Percentiles rank a stretch among this genome's conserved stretches.
phyloP scores from a whole-genome alignment of 2,888 invertebrate species.

The Aproaerema taeniolella region DNA sequence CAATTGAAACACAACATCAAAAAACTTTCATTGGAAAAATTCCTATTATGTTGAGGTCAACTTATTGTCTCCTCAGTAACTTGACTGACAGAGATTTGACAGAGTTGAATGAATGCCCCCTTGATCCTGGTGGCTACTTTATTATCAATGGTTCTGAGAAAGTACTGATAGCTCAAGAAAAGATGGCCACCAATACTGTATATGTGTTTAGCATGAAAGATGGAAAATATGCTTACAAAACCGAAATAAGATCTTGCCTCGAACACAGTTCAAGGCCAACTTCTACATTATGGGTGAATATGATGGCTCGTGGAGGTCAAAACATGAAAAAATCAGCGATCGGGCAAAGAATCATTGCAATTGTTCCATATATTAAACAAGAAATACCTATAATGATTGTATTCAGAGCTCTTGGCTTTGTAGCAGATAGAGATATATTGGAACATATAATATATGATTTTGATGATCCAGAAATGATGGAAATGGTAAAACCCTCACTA shows the following conservation, averaged over 20 bases:
- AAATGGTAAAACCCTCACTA: slow-evolving; percentile 99
- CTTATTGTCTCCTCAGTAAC: slow-evolving; percentile 96
- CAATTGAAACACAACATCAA: slow-evolving; percentile 88
- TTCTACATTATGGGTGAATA: slow-evolving; percentile 98
- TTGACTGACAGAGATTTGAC: slow-evolving; percentile 99
- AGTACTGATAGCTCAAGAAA: slow-evolving; percentile 98
- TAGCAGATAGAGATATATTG: slow-evolving; percentile 98
- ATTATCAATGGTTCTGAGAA: slow-evolving; percentile 99
- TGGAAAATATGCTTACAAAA: slow-evolving; percentile 98
- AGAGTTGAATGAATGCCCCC: slow-evolving; percentile 98
- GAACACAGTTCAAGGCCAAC: slow-evolving; percentile 92
- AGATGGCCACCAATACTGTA: slow-evolving; percentile 99
- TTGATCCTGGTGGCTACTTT: slow-evolving; percentile 99
- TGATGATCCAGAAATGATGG: slow-evolving; percentile 99
- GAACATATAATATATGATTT: slow-evolving; percentile 99
- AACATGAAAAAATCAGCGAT: slow-evolving; percentile 99
- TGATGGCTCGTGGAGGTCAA: slow-evolving; percentile 99
- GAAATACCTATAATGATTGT: slow-evolving; percentile 99
- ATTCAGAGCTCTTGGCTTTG: slow-evolving; percentile 99
- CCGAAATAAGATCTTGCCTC: slow-evolving; percentile 93
- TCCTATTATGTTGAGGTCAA: slow-evolving; percentile 99
- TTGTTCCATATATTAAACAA: slow-evolving; percentile 98
- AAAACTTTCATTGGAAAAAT: slow-evolving; percentile 92
- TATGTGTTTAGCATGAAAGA: slow-evolving; percentile 99
- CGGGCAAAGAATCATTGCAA: slow-evolving; percentile 98